A percentile compares a stretch with the other conserved stretches of the same genome.
These are phyloP conservation scores for Oryctolagus cuniculus DNA, from an alignment of 2,113 vertebrate genomes.

Conservation along the genomic window mOryCun1.1 NC_091438.1:155030501-155031000, in stretches of 20 bases:
- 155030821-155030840: neutral
- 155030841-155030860: neutral
- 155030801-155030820: neutral
- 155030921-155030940: neutral
- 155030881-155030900: neutral
- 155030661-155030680: neutral
- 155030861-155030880: neutral
- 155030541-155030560: neutral
- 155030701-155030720: neutral
- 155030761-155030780: neutral
- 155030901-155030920: neutral
- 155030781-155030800: neutral
- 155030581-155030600: neutral
- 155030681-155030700: neutral
- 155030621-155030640: neutral
- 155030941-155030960: neutral
- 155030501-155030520: neutral
- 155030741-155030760: neutral
- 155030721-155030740: neutral
- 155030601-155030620: neutral
- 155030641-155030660: neutral
- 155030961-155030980: neutral
- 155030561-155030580: neutral
- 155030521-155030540: neutral
- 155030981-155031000: too few relatives aligned